Percentiles rank a stretch among this genome's conserved stretches.
phyloP scores from a whole-genome alignment of 2,113 vertebrate species.

The Collichthys lucidus region DNA sequence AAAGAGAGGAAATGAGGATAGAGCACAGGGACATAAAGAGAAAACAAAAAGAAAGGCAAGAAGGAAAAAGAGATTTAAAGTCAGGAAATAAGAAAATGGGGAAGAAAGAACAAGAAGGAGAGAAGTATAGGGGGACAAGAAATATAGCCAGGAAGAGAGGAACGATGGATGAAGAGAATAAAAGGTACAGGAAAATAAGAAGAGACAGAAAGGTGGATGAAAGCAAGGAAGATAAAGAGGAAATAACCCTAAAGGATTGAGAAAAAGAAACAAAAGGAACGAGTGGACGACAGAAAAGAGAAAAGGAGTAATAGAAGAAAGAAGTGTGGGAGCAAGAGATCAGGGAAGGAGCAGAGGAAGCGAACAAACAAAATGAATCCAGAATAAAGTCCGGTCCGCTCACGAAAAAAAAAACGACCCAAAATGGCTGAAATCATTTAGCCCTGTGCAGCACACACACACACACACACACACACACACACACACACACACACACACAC shows the following conservation, averaged over 20 bases:
- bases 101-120: not conserved
- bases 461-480: slow-evolving; percentile 19
- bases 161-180: not conserved
- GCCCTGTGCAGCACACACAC: slow-evolving; percentile 18
- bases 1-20: not conserved
- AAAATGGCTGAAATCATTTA: slow-evolving; percentile 56
- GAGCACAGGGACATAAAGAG: not conserved
- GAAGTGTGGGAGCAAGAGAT: not conserved
- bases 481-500: slow-evolving; percentile 7
- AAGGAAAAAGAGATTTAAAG: not conserved
- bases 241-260: not conserved
- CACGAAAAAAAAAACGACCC: slow-evolving; percentile 10
- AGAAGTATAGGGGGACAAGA: not conserved
- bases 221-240: not conserved
- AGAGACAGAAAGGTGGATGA: not conserved
- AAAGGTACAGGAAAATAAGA: not conserved
- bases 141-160: not conserved
- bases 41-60: not conserved
- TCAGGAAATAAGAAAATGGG: not conserved
- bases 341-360: not conserved
- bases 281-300: not conserved
- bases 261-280: not conserved
- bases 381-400: not conserved
- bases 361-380: not conserved
- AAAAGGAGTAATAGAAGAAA: not conserved